These are phyloP conservation scores for Sciurus carolinensis DNA, from an alignment of 2,797 vertebrate species.

Conservation along the genomic window DNA sequence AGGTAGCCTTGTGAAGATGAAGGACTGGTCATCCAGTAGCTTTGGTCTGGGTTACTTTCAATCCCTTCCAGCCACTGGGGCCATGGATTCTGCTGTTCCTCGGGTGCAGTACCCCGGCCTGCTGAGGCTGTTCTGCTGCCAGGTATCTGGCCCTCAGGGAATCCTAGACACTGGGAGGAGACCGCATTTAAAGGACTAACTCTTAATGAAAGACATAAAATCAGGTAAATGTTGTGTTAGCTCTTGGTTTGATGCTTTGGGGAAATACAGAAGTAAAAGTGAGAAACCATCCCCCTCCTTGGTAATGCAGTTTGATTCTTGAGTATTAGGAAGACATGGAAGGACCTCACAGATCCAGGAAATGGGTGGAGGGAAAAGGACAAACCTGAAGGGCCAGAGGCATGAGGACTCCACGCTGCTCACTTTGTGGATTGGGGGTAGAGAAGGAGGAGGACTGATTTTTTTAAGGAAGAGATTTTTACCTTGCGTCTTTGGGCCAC, in stretches of 20 bases:
- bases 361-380: not conserved
- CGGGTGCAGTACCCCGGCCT: accelerated
- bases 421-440: not conserved
- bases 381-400: not conserved
- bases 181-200: not conserved
- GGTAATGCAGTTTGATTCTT: not conserved
- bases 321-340: not conserved
- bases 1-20: not conserved
- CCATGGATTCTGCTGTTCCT: too few species aligned
- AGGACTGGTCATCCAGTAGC: not conserved
- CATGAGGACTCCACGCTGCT: too few species aligned
- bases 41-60: not conserved
- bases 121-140: too few species aligned
- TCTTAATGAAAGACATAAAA: not conserved
- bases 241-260: not conserved
- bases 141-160: not conserved
- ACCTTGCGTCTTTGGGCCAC: not conserved
- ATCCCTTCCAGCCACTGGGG: not conserved
- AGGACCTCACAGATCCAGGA: not conserved
- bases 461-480: not conserved
- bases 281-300: not conserved
- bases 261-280: not conserved
- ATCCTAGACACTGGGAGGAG: not conserved
- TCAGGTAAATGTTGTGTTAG: not conserved
- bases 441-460: accelerated